A percentile compares a stretch with the other conserved stretches of the same genome.
These are phyloP conservation scores for Virgularia gustaviana DNA, from an alignment of 92 coral and sea anemone genomes.

Conservation along the genomic window DNA sequence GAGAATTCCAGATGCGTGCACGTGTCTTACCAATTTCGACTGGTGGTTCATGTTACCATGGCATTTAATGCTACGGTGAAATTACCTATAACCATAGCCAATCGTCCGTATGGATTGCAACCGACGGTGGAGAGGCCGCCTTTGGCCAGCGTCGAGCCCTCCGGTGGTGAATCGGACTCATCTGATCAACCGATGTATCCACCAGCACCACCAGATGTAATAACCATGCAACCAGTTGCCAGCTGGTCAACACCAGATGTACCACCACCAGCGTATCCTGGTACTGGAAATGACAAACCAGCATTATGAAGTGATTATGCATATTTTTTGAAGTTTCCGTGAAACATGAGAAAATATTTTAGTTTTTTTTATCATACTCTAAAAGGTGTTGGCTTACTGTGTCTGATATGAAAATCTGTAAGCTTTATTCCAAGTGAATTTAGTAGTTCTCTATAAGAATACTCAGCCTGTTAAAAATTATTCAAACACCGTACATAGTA, in stretches of 20 bases:
- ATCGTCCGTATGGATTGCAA: background rate
- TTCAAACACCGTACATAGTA: too few species aligned
- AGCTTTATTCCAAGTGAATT: too few species aligned
- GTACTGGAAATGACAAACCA: too few species aligned
- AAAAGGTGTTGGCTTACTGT: too few species aligned
- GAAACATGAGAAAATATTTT: too few species aligned
- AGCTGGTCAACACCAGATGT: background rate
- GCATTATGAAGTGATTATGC: too few species aligned
- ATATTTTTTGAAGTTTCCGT: too few species aligned
- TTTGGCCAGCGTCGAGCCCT: background rate
- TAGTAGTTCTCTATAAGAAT: too few species aligned
- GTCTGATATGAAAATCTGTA: too few species aligned
- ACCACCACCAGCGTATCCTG: background rate
- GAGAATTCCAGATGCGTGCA: slow-evolving; percentile 3
- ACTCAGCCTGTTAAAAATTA: too few species aligned
- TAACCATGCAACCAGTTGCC: background rate
- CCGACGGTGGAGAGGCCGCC: background rate
- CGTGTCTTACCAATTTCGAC: background rate
- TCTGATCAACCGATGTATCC: background rate
- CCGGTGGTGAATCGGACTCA: background rate
- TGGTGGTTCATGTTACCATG: background rate
- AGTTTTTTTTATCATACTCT: too few species aligned
- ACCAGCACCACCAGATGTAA: background rate
- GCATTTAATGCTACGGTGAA: background rate
- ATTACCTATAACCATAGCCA: slow-evolving; percentile 9